Evolutionary conservation across 2,113 vertebrate species (phyloP), one percentile per base, ranked within the genome.

Genomic region (Aramus guarauna): DNA sequence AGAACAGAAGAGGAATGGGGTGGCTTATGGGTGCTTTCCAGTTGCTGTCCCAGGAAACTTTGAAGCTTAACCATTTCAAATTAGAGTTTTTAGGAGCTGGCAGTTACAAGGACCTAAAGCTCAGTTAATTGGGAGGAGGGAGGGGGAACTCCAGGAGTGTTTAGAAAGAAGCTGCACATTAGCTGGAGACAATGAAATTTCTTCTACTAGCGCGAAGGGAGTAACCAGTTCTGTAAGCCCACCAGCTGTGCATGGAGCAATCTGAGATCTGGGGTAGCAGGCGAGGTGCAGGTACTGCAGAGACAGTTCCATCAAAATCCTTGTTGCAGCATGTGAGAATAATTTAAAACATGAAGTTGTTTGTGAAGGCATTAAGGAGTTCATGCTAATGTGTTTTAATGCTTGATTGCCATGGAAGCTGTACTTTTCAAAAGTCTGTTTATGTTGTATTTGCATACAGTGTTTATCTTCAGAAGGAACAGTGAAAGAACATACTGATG

Each of bases 401-500:
- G 30, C 30, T 73, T 69, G 48, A 58, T 86, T 88, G 89, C 60
- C 3, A 6, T 4, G 55, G 59, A 84, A 74, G 26, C 68, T 78
- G 47, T 75, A 37, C 41, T 58, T 64, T 79, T 78, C 72, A 72
- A 23, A 78, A 84, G 32, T 37, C 64, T 80, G 6, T 83, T 88
- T 63, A 10, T 94, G 73, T 83, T 32, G 3, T 90, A 8, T 96
- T 41, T 89, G 23, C 30, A 6, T 96, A 24, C 97, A 99, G 99
- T 97, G 96, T 80, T 97, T 96, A 36, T 95, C 98, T 58, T 97
- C 98, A 30, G 98, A 99, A 63, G 95, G 39, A 43, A 84, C 97
- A 9, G 85, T 91, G 2, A 98, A 99, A 68, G 99, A 99, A 11
- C 99, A 99, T 73, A 97, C 98, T 1, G 99, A 99, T 86, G 99